Base-by-base conservation (phyloP, 2,797 vertebrate genomes). In the Mycteria americana region DNA sequence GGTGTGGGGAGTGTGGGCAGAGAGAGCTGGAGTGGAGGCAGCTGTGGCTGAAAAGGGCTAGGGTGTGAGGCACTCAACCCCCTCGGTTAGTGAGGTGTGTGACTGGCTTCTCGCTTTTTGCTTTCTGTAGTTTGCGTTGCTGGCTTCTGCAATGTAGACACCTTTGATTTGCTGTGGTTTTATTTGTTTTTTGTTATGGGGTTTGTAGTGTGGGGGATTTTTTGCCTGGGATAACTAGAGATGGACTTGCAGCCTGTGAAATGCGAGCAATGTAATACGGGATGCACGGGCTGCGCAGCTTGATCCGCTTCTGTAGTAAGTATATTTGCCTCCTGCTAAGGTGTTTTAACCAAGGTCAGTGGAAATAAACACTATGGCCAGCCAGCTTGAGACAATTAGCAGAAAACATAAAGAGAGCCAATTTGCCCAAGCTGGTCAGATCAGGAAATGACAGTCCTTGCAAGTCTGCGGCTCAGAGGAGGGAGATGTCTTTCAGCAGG, bases 301-400 rank as follows among this genome's bases (percentile, higher is more conserved):
- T 60, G 69, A 82, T 63, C 74, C 30, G 25, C 67, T 90, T 53
- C 63, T 89, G 21, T 18, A 70, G 15, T 18, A 25, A 82, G 56
- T 77, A 7, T 22, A 30, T 82, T 70, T 95, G 63, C 87, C 80
- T 95, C 75, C 88, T 70, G 64, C 77, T 70, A 81, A 79, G 74
- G 86, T 92, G 76, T 22, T 94, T 75, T 75, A 77, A 27, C 37
- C 46, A 68, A 95, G 90, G 81, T 89, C 74, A 74, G 74, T 79
- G 86, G 86, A 92, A 95, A 93, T 91, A 93, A 96, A 87, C 74
- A 79, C 80, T 31, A 3, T 10, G 46, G 62, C n/a, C 77, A 57
- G 68, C 67, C 85, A 91, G 93, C 77, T 93, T 90, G 81, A 80
- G 81, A 75, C 72, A 96, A 93, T 89, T 94, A 94, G 50, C 85